Conservation (phyloP, 1,140 invertebrate species). For the Potamilus streckersoni region DNA sequence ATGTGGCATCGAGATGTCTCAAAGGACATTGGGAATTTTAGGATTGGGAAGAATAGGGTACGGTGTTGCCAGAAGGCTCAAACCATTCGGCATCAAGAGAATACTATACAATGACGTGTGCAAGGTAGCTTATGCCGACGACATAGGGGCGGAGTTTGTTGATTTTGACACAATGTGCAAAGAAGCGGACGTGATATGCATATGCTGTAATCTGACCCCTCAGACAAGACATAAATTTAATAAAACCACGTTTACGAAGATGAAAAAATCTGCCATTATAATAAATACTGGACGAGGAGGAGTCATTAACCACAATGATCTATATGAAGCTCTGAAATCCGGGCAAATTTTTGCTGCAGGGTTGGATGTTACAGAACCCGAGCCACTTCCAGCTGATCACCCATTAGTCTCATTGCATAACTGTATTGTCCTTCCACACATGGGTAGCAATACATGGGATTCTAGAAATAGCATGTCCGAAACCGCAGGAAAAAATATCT, state of each 20-base stretch:
- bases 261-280: slow-evolving; percentile 64
- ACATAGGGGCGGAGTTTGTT: slow-evolving; percentile 78
- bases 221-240: slow-evolving; percentile 49
- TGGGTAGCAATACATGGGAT: slow-evolving; percentile 89
- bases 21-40: slow-evolving; percentile 85
- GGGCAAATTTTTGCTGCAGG: slow-evolving; percentile 85
- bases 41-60: slow-evolving; percentile 81
- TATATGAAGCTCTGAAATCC: slow-evolving; percentile 75
- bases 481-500: slow-evolving; percentile 86
- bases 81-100: slow-evolving; percentile 76
- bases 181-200: slow-evolving; percentile 62
- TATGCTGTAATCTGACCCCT: slow-evolving; percentile 60
- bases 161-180: slow-evolving; percentile 63
- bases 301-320: slow-evolving; percentile 61
- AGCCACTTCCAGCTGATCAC: slow-evolving; percentile 86
- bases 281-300: slow-evolving; percentile 65
- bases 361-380: slow-evolving; percentile 92
- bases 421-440: slow-evolving; percentile 90
- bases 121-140: slow-evolving; percentile 71
- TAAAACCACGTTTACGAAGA: slow-evolving; percentile 46
- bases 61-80: slow-evolving; percentile 76
- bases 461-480: slow-evolving; percentile 85
- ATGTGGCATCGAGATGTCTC: slow-evolving; percentile 83
- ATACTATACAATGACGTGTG: slow-evolving; percentile 81
- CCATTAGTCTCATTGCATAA: slow-evolving; percentile 84